Conservation (phyloP, 2,888 invertebrate genomes). For the Sylvicola fuscatus region DNA sequence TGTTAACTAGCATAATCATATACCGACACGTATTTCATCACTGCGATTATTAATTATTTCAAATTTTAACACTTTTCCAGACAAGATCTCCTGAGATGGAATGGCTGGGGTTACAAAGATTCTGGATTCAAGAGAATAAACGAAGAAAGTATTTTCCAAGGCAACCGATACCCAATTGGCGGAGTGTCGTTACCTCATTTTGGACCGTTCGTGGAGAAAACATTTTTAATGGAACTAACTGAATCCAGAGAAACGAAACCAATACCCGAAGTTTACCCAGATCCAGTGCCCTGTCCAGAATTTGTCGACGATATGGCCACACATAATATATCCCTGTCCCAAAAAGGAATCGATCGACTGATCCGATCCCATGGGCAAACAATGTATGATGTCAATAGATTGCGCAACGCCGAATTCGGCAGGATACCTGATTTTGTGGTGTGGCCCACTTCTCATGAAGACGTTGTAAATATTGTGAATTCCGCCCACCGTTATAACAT, state of each 20-base stretch:
- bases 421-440: slow-evolving; percentile 85
- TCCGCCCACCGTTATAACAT: slow-evolving; percentile 52
- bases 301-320: slow-evolving; percentile 36
- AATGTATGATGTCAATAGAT: slow-evolving; percentile 62
- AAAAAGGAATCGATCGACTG: slow-evolving; percentile 63
- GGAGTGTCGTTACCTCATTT: slow-evolving; percentile 51
- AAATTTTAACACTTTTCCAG: slow-evolving; percentile 35
- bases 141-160: slow-evolving; percentile 4
- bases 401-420: slow-evolving; percentile 51
- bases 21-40: no score
- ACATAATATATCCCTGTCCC: slow-evolving; percentile 36
- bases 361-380: slow-evolving; percentile 87
- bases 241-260: slow-evolving; percentile 26
- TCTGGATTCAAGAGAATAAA: slow-evolving; percentile 46
- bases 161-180: slow-evolving; percentile 55
- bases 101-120: slow-evolving; percentile 99
- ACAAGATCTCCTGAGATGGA: slow-evolving; percentile 88
- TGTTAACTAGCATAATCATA: no score
- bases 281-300: slow-evolving; percentile 36
- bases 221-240: slow-evolving; percentile 43
- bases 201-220: slow-evolving; percentile 54
- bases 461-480: slow-evolving; percentile 61
- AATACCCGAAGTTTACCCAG: slow-evolving; percentile 40
- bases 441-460: slow-evolving; percentile 79
- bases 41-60: no score